Conservation (phyloP, 2,888 invertebrate species). For the Gymnosoma rotundatum region DNA sequence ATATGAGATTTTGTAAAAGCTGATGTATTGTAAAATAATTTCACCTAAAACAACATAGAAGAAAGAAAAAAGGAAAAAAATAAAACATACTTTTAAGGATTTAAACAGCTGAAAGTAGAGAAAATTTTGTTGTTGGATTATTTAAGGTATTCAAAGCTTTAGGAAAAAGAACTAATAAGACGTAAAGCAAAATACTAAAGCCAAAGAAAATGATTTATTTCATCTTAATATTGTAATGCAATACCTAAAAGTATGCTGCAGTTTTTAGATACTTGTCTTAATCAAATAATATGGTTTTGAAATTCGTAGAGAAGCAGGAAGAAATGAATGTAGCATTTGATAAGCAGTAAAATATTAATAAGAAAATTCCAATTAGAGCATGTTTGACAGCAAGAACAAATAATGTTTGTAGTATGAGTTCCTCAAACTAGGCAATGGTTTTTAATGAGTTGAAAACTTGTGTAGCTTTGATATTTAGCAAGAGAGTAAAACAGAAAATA, state of each 20-base stretch:
- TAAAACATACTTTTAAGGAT: slow-evolving; percentile 44
- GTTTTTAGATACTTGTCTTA: slow-evolving; percentile 1
- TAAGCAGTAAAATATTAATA: not conserved
- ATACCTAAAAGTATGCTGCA: slow-evolving; percentile 23
- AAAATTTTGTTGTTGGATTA: not conserved
- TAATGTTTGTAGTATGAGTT: not conserved
- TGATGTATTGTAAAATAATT: not conserved
- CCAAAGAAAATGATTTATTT: slow-evolving; percentile 7
- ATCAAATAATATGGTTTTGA: slow-evolving; percentile 9
- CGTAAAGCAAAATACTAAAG: not conserved
- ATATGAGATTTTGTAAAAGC: slow-evolving; percentile 2
- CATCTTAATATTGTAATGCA: not conserved
- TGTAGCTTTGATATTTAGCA: slow-evolving; percentile 7
- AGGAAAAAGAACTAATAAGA: not conserved
- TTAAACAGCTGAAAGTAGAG: slow-evolving; percentile 36
- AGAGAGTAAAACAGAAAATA: not conserved
- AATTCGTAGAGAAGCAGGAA: not conserved
- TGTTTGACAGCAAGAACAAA: not conserved
- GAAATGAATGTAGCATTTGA: not conserved
- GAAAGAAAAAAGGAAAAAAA: slow-evolving; percentile 11
- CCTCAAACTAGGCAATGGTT: slow-evolving; percentile 46
- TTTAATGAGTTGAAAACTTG: slow-evolving; percentile 19
- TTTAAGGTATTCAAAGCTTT: not conserved
- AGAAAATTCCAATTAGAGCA: not conserved
- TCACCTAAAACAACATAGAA: not conserved